Evolutionary conservation across 2,888 invertebrate genomes (phyloP), one percentile per base, ranked within the genome.

Genomic region (Synergus itoensis): DNA sequence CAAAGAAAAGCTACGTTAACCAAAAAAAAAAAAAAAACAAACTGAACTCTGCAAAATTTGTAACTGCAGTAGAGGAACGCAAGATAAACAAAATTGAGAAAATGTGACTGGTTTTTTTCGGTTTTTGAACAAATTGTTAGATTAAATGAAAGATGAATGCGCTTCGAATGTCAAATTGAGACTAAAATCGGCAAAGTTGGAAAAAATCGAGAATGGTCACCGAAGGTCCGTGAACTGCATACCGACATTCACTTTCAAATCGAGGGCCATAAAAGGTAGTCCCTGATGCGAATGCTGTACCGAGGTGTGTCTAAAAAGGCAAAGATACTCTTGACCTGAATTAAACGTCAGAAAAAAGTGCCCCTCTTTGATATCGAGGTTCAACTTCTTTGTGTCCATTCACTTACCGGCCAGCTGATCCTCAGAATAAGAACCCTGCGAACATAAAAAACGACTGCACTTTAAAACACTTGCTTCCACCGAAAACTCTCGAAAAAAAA

Each of bases 401-500:
- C 89, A 96, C 96, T 96, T 94, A 97, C 97, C 97, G 92, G 97
- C 97, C 94, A 97, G 95, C 94, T 97, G 97, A 94, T 97, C 97
- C 94, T 97, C 97, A 65, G 96, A 95, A 93, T 97, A 97, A 91
- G 96, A 96, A 89, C 96, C 97, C 97, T 97, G 94, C 82, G 94
- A 90, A 86, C 79, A 84, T 76, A 43, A 76, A 80, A 65, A 41
- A 75, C 14, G 16, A 63, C 64, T 45, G 40, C 53, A 73, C 73
- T 73, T 73, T 73, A 73, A 16, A 73, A 53, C 73, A 73, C 73
- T n/a, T 73, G 4, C n/a, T 73, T 36, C n/a, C n/a, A 4, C 7
- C 9, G 4, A 53, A 36, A 73, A 53, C 2, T 53, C 8, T 53
- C n/a, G 11, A 11, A 1, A n/a, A 53, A 73, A 53, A 36, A 36